Conservation (phyloP, 1,140 invertebrate species). For the Listronotus bonariensis region DNA sequence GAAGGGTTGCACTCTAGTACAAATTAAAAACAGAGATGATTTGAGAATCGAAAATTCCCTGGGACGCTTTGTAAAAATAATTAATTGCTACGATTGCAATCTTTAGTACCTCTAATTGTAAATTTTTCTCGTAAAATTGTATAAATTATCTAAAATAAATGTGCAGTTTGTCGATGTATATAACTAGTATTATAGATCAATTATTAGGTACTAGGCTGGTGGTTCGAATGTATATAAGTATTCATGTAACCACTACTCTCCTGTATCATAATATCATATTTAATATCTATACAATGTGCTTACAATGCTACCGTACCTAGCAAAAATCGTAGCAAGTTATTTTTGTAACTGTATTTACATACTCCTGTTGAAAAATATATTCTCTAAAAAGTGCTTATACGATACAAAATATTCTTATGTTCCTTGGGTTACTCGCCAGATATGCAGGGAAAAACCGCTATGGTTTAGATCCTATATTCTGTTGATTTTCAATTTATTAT, state of each 20-base stretch:
- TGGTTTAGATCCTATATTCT: no score
- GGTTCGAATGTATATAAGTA: neutral
- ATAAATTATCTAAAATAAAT: constrained; percentile 50
- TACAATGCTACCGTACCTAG: no score
- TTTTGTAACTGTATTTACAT: no score
- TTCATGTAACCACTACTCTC: neutral
- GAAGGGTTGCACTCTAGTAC: constrained; percentile 54
- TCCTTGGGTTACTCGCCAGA: no score
- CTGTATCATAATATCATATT: no score
- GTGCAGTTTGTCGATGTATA: constrained; percentile 55
- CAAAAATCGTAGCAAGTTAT: no score
- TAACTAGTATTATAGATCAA: constrained; percentile 45
- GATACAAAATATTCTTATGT: no score
- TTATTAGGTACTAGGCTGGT: constrained; percentile 18
- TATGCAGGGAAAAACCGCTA: no score
- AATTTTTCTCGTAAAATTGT: constrained; percentile 50
- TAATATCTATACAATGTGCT: no score
- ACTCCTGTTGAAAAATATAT: no score
- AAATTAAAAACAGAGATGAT: constrained; percentile 41
- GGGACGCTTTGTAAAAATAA: constrained; percentile 16
- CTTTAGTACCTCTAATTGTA: constrained; percentile 52
- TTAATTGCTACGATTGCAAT: constrained; percentile 50
- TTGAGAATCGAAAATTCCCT: constrained; percentile 27
- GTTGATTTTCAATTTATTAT: no score
- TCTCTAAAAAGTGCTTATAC: no score